Evolutionary conservation across 1,140 invertebrate genomes (phyloP), one percentile per base, ranked within the genome.

Genomic region (Brachionus plicatilis): DNA sequence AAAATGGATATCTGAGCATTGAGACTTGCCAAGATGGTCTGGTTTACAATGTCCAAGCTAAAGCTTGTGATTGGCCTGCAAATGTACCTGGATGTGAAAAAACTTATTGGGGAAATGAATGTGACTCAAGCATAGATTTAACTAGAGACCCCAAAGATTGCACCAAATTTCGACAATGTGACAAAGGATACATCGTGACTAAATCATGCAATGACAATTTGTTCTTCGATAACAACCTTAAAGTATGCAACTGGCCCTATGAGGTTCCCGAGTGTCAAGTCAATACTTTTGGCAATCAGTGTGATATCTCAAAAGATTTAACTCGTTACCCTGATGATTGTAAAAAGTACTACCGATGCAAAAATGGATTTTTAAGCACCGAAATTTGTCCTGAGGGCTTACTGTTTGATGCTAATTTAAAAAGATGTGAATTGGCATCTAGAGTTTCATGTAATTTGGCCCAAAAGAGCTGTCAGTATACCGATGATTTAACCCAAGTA

Each of bases 81-180:
- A 68, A 68, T 68, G 66, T 68, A 6, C 27, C 27, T 33, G 27
- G 33, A n/a, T 68, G 66, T 41, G 27, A 68, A 68, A 33, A 68
- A 33, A 33, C 27, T n/a, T 68, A 68, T 68, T 68, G 53, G 66
- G 66, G 66, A 68, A 68, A 68, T 33, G 68, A 72, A 43, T 72
- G 68, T 72, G 37, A 43, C 17, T 11, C n/a, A 17, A 43, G 41
- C 1, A 43, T 72, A 11, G 50, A 80, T 43, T 24, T 53, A 4
- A 80, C 76, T n/a, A 12, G 47, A 33, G 76, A 53, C 53, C 29
- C 43, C 1, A 65, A 65, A 29, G 76, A 80, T 27, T 80, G 76
- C 20, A 80, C 43, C 2, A 80, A 80, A 80, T 80, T 53, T 20
- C 24, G 20, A n/a, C 3, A 47, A 65, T 80, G 56, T n/a, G 47